phyloP scores from a whole-genome alignment of 1,140 invertebrate species.

The Euwallacea fornicatus region DNA sequence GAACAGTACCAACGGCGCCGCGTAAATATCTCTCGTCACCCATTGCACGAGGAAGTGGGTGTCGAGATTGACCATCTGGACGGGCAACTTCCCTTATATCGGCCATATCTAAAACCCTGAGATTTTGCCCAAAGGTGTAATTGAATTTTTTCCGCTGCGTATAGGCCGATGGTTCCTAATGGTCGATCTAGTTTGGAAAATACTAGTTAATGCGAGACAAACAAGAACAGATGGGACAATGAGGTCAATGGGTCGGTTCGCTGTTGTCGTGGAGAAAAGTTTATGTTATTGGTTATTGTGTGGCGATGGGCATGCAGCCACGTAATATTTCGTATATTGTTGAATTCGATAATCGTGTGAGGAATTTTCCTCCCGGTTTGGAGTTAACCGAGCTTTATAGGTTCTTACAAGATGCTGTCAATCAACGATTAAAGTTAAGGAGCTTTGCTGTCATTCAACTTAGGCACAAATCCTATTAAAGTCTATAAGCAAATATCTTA shows the following conservation, averaged over 20 bases:
- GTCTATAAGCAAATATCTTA: too few species aligned
- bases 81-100: constrained; percentile 6
- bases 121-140: constrained; percentile 3
- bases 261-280: constrained; percentile 8
- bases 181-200: not conserved
- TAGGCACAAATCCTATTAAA: too few species aligned
- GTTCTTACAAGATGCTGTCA: too few species aligned
- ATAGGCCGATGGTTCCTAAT: not conserved
- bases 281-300: not conserved
- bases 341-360: not conserved
- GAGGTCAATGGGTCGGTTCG: constrained; percentile 24
- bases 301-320: not conserved
- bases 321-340: not conserved
- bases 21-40: constrained; percentile 18
- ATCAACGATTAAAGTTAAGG: too few species aligned
- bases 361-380: too few species aligned
- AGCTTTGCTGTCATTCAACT: too few species aligned
- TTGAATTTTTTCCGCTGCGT: constrained; percentile 4
- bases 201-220: not conserved
- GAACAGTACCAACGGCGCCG: not conserved
- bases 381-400: too few species aligned
- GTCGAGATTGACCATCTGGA: constrained; percentile 26
- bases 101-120: constrained; percentile 8
- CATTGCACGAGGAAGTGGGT: constrained; percentile 30
- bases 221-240: constrained; percentile 24